Percentiles rank a stretch among this genome's conserved stretches.
Conservation (phyloP, 2,888 invertebrate genomes). For the Eristalis intricaria region DNA sequence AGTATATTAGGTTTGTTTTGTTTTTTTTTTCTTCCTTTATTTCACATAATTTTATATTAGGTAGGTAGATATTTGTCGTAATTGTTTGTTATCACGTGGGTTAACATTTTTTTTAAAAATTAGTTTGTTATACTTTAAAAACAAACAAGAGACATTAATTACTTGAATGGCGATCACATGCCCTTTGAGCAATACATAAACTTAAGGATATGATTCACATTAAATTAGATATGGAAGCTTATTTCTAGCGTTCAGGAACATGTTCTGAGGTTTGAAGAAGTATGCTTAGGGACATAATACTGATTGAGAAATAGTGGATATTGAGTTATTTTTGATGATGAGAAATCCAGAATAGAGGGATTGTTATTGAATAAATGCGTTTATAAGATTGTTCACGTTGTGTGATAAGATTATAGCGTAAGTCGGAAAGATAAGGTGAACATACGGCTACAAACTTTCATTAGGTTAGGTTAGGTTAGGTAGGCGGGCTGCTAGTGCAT, state of each 20-base stretch:
- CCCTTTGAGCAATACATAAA: not conserved
- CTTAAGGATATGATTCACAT: not conserved
- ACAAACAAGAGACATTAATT: not conserved
- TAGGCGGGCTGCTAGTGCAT: too few relatives aligned
- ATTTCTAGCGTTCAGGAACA: not conserved
- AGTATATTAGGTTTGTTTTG: conserved; percentile 43
- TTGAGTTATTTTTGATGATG: too few relatives aligned
- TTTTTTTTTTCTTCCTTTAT: not conserved
- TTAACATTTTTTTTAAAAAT: conserved; percentile 17
- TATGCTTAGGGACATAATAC: not conserved
- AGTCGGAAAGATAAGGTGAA: too few relatives aligned
- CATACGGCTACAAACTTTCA: too few relatives aligned
- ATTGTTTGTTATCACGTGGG: conserved; percentile 63
- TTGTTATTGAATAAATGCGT: not conserved
- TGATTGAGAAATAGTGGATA: not conserved
- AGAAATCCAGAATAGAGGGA: not conserved
- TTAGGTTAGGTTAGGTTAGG: too few relatives aligned
- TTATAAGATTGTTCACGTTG: not conserved
- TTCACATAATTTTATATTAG: not conserved
- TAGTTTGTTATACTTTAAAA: conserved; percentile 3
- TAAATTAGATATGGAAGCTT: not conserved
- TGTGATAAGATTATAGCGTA: too few relatives aligned
- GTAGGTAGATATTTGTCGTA: conserved; percentile 43
- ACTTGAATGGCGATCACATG: not conserved
- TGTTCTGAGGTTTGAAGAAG: not conserved